Percentiles rank a stretch among this genome's conserved stretches.
Evolutionary conservation across 2,797 vertebrate genomes (phyloP).

Genomic region (Mallotus villosus): DNA sequence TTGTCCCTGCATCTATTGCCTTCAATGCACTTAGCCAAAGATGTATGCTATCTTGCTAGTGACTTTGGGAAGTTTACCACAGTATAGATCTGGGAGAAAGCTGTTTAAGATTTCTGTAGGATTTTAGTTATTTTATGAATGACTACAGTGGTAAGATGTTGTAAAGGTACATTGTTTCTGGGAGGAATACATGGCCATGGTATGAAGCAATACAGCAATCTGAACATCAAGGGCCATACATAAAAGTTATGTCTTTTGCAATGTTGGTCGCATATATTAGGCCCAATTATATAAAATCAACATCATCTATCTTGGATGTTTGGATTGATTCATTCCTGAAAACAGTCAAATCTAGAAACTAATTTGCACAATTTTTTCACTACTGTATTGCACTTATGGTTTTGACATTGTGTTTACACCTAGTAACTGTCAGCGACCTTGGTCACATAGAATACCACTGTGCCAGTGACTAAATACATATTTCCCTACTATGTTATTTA

Average conservation of each 20-base stretch:
- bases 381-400: not conserved
- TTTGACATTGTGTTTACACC: not conserved
- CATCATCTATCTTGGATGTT: not conserved
- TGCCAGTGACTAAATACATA: not conserved
- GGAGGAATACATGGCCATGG: constrained; percentile 9
- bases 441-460: not conserved
- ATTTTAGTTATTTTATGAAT: not conserved
- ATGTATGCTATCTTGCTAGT: constrained; percentile 31
- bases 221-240: constrained; percentile 5
- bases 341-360: not conserved
- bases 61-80: constrained; percentile 12
- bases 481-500: not conserved
- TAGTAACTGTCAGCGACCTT: not conserved
- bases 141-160: constrained; percentile 17
- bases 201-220: constrained; percentile 46
- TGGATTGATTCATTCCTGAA: constrained; percentile 3
- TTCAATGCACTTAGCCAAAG: constrained; percentile 52
- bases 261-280: not conserved
- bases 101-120: not conserved
- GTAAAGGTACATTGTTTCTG: constrained; percentile 21
- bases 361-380: not conserved
- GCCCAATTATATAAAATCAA: not conserved
- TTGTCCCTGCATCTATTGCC: constrained; percentile 29
- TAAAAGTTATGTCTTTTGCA: constrained; percentile 22
- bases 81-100: constrained; percentile 15